Evolutionary conservation across 1,140 invertebrate genomes (phyloP), one percentile per base, ranked within the genome.

Genomic region (Diachasma alloeum): DNA sequence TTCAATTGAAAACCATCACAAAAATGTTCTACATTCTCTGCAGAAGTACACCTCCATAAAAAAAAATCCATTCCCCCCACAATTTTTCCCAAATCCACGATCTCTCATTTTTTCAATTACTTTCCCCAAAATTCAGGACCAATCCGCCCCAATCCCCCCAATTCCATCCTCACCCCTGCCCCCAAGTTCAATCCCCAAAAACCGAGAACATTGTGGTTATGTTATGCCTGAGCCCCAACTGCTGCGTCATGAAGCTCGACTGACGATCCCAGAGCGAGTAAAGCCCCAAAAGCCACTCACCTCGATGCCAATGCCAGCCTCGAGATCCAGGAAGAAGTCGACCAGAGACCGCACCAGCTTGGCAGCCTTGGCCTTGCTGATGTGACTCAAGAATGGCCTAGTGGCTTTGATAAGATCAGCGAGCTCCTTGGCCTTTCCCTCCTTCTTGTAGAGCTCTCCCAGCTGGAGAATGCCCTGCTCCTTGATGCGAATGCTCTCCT

Each of bases 301-400:
- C 91, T 97, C 97, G 75, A 96, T 95, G 39, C 97, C 97, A 81
- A 96, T 98, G 42, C 94, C 94, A 78, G 96, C 96, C 89, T 99
- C 97, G 87, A 99, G 93, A 89, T 99, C 98, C 63, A 99, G 90
- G 89, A 99, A 99, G 90, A 98, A 95, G 89, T 99, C 98, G 8
- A 99, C 98, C 67, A 99, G 90, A 11, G 96, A 96, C 77, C 98
- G 93, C 0, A 99, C 98, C 75, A 99, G 90, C 90, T 99, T 99
- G 0, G 98, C 98, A 75, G 99, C 98, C 90, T 99, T 99, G 24
- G 98, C 98, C 91, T 99, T 99, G 84, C 97, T 99, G 80, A 99
- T 97, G 66, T 95, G 91, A 79, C 94, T 94, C 10, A 99, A 91
- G 87, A 99, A 99, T 5, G 98, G 97, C 83, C 98, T 93, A 15